Percentiles rank a stretch among this genome's conserved stretches.
Conservation (phyloP, 2,113 vertebrate genomes). For the Hydrochoerus hydrochaeris region DNA sequence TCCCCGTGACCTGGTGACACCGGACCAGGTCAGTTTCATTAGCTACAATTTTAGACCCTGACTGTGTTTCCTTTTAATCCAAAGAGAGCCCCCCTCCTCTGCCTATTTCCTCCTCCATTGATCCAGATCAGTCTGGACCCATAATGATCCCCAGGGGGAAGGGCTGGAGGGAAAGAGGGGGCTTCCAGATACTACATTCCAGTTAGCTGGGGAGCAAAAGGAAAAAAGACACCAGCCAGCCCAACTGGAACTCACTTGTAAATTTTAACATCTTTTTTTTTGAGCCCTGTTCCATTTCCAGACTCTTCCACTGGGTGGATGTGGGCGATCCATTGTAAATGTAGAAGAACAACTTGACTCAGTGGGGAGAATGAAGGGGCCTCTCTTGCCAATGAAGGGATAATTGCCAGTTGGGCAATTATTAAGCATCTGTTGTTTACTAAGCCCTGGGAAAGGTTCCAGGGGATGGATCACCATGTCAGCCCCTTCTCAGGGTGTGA, state of each 20-base stretch:
- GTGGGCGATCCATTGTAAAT: neutral
- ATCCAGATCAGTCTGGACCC: constrained; percentile 64
- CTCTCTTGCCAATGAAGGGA: neutral
- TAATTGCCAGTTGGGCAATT: neutral
- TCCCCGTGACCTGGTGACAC: neutral
- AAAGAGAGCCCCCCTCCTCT: neutral
- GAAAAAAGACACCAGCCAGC: constrained; percentile 46
- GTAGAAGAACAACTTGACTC: neutral
- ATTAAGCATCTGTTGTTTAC: neutral
- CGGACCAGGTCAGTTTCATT: neutral
- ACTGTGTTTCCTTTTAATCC: neutral
- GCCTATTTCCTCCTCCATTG: neutral
- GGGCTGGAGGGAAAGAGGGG: neutral
- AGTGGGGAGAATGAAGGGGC: neutral
- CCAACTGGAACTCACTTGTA: constrained; percentile 39
- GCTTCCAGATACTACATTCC: constrained; percentile 70
- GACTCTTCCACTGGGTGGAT: neutral
- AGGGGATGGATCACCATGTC: neutral
- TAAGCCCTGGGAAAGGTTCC: neutral
- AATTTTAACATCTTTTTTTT: constrained; percentile 58
- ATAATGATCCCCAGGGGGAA: neutral
- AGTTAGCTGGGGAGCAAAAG: constrained; percentile 75
- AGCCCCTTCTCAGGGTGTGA: neutral
- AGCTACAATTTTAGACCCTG: neutral
- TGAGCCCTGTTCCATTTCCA: neutral